Conservation (phyloP, 2,797 vertebrate species). For the Todus mexicanus region DNA sequence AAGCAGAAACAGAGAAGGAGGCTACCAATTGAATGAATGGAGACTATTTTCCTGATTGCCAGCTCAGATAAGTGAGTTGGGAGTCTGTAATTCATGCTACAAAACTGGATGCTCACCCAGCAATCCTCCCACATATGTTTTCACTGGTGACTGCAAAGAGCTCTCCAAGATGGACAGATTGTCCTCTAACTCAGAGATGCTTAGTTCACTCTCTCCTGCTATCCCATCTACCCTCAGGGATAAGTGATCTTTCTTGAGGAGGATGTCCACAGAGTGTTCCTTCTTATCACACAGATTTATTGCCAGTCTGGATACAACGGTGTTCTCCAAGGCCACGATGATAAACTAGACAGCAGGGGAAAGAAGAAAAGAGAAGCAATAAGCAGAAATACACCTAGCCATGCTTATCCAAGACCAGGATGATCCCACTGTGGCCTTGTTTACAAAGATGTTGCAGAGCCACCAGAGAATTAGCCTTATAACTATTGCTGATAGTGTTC, state of each 20-base stretch:
- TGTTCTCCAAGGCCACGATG: conserved; percentile 80
- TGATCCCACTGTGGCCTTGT: neutral
- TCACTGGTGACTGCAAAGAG: conserved; percentile 71
- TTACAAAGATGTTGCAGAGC: neutral
- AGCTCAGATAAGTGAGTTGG: neutral
- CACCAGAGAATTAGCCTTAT: neutral
- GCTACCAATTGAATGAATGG: neutral
- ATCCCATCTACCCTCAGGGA: conserved; percentile 81
- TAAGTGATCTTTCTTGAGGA: conserved; percentile 75
- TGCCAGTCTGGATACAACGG: conserved; percentile 81
- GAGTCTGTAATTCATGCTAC: neutral
- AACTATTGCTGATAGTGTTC: neutral
- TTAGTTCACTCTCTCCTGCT: conserved; percentile 75
- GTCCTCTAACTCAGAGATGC: conserved; percentile 61
- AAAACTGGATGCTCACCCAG: conserved; percentile 79
- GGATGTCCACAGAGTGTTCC: conserved; percentile 83
- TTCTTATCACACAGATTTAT: conserved; percentile 83
- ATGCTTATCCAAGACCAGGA: neutral
- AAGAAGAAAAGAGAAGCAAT: neutral
- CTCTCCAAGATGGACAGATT: conserved; percentile 72
- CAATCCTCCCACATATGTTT: conserved; percentile 89
- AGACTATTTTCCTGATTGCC: neutral
- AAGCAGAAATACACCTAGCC: neutral
- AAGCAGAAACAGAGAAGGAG: neutral
- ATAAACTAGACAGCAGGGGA: conserved; percentile 77